Conservation (phyloP, 1,140 invertebrate species). For the Scaptomyza hsui region DNA sequence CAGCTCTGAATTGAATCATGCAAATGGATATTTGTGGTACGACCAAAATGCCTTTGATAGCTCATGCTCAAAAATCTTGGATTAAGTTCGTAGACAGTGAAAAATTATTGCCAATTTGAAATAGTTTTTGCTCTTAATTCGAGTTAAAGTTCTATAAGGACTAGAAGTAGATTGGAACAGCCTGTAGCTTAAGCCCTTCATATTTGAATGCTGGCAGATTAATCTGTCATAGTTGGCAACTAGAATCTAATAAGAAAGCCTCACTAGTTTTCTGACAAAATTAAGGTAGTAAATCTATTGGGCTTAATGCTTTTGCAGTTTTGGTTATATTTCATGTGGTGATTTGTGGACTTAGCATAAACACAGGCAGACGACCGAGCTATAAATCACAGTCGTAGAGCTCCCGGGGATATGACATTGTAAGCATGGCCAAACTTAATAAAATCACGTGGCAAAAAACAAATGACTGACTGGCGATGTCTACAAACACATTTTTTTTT, state of each 20-base stretch:
- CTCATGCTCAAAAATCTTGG: background rate
- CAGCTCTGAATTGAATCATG: constrained; percentile 17
- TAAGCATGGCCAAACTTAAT: constrained; percentile 62
- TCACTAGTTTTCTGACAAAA: background rate
- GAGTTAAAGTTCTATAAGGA: no score
- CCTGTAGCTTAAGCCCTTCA: background rate
- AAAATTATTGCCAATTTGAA: background rate
- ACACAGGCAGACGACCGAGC: constrained; percentile 51
- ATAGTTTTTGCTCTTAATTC: background rate
- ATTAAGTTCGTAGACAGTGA: background rate
- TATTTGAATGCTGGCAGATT: background rate
- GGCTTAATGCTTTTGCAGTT: constrained; percentile 53
- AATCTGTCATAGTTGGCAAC: background rate
- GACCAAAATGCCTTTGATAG: background rate
- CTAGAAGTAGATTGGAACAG: no score
- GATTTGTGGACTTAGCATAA: constrained; percentile 75
- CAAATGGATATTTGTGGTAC: constrained; percentile 16
- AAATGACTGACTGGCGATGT: constrained; percentile 12
- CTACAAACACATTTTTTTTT: background rate
- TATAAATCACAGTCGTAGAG: constrained; percentile 60
- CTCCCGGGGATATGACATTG: constrained; percentile 38
- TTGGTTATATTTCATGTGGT: constrained; percentile 67
- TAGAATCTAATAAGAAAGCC: background rate
- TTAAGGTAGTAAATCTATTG: constrained; percentile 45
- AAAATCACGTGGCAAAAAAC: constrained; percentile 62